phyloP scores from a whole-genome alignment of 2,113 vertebrate species.

The Orcinus orca region DNA sequence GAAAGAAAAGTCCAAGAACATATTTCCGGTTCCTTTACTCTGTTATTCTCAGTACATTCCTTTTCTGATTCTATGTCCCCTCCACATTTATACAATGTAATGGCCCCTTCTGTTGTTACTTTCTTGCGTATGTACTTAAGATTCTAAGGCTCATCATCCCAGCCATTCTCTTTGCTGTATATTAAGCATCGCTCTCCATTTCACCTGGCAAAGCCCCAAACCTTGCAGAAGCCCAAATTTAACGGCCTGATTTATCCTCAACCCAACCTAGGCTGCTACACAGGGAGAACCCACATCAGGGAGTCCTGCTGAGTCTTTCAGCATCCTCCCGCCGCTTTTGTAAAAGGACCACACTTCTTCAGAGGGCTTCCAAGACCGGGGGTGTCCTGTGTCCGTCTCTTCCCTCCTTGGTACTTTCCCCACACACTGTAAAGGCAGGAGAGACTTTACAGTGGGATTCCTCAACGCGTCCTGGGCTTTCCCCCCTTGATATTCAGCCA shows the following conservation, averaged over 20 bases:
- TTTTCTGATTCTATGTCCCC: neutral
- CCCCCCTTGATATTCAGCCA: neutral
- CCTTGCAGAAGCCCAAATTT: neutral
- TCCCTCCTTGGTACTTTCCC: neutral
- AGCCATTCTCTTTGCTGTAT: neutral
- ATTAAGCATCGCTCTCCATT: neutral
- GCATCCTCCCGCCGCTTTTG: rapidly evolving
- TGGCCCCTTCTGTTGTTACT: neutral
- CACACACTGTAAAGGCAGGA: neutral
- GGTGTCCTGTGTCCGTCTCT: neutral
- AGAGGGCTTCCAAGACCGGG: neutral
- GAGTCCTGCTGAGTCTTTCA: neutral
- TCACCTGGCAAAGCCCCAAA: neutral
- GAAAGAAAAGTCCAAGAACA: neutral
- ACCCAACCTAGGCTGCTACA: rapidly evolving
- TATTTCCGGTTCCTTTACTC: neutral
- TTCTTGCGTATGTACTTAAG: neutral
- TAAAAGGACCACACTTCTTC: neutral
- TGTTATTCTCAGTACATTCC: neutral
- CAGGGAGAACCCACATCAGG: neutral
- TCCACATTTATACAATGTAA: neutral
- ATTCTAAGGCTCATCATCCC: neutral
- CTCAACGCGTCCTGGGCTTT: neutral
- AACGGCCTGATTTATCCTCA: neutral
- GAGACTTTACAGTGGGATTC: neutral